These are phyloP conservation scores for Protobothrops mucrosquamatus DNA, from an alignment of 2,113 vertebrate species.

Conservation along the genomic window DNA sequence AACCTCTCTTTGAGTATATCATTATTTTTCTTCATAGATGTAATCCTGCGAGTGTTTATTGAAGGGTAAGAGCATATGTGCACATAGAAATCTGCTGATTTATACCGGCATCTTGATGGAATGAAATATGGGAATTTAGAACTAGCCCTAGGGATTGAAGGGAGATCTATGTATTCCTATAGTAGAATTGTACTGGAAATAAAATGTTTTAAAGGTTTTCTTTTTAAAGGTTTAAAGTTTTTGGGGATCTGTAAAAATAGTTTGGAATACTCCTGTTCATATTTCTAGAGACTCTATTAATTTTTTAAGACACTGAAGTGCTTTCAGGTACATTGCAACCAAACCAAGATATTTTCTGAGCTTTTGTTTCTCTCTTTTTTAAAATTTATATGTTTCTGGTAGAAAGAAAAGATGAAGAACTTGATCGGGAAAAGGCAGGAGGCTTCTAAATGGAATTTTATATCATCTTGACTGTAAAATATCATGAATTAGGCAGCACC, in stretches of 20 bases:
- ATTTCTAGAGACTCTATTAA: not conserved
- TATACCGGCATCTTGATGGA: not conserved
- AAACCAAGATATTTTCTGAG: not conserved
- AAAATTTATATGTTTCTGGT: not conserved
- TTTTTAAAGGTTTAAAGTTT: not conserved
- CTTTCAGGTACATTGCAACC: not conserved
- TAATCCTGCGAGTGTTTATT: slow-evolving; percentile 84
- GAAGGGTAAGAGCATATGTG: slow-evolving; percentile 79
- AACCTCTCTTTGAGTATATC: slow-evolving; percentile 82
- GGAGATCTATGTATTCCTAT: not conserved
- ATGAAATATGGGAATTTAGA: not conserved
- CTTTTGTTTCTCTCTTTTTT: not conserved
- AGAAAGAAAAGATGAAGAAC: not conserved
- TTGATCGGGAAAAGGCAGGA: not conserved
- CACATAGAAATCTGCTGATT: not conserved
- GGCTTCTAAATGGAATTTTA: not conserved
- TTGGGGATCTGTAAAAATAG: not conserved
- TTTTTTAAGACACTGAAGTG: not conserved
- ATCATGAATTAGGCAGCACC: not conserved
- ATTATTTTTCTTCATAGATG: slow-evolving; percentile 85
- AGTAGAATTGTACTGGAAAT: not conserved
- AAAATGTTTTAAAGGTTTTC: not conserved
- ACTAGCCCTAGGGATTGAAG: not conserved
- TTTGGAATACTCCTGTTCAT: not conserved
- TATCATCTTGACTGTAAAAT: not conserved